Evolutionary conservation across 1,140 invertebrate species (phyloP), one percentile per base, ranked within the genome.

Genomic region (Drosophila auraria): DNA sequence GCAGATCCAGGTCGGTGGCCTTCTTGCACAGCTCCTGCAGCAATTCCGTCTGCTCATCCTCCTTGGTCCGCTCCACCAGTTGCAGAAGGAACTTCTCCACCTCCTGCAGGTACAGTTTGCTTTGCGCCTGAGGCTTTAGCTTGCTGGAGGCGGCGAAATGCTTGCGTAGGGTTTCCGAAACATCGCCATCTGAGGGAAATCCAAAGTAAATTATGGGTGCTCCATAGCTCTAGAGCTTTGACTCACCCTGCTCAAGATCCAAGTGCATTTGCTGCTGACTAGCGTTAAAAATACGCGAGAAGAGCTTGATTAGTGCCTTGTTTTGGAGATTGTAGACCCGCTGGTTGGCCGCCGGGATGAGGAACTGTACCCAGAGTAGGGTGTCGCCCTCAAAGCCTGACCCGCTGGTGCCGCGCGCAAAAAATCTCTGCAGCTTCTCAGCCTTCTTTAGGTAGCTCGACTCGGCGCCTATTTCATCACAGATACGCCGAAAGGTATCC

Each of bases 281-380:
- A 8, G 94, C 94, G 12, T 94, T 86, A 80, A 99, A 96, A 61
- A 99, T 95, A 87, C 95, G 95, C 51, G 97, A 96, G 93, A 98
- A 98, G 14, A 99, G 92, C 93, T 99, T 99, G 0, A 98, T 94
- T 42, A 99, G 93, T 82, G 98, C 97, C 93, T 98, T 99, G 87
- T 96, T 98, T 93, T 98, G 97, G 25, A 99, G 93, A 94, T 99
- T 99, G 89, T 98, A 99, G 25, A 98, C 95, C 60, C 97, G 94
- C 91, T 98, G 97, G 3, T 95, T 94, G 42, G 96, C 96, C 23
- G 95, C 96, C 1, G 98, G 98, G 36, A 99, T 94, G n/a, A 99
- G 91, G 53, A 98, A 92, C 78, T 96, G 96, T 87, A 97, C 95
- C 97, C 97, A 97, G n/a, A 98, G 93, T 49, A 95, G 93, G 12